These are phyloP conservation scores for Larimichthys crocea DNA, from an alignment of 2,113 vertebrate species.

Conservation along the genomic window DNA sequence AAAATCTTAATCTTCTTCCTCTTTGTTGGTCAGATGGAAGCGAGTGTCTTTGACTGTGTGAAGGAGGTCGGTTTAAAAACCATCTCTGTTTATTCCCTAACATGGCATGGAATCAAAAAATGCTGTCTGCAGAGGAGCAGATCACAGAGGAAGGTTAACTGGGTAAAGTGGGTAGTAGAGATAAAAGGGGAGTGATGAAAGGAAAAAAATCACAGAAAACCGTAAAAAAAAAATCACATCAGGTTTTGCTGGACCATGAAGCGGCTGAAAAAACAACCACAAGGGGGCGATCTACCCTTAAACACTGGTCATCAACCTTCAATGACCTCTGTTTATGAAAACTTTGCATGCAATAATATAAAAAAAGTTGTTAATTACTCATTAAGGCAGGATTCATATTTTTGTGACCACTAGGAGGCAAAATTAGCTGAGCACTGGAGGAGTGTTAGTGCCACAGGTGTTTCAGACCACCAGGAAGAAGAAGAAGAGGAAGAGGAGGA, in stretches of 20 bases:
- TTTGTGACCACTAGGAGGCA: not conserved
- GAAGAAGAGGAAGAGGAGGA: too few relatives aligned
- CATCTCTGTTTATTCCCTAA: conserved; percentile 43
- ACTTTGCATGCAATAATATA: not conserved
- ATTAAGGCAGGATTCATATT: not conserved
- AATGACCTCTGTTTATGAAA: not conserved
- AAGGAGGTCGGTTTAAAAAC: too few relatives aligned
- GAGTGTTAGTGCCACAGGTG: too few relatives aligned
- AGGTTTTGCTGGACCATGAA: not conserved
- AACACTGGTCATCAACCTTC: not conserved
- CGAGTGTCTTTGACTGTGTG: not conserved
- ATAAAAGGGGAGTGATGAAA: conserved; percentile 38
- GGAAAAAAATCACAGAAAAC: not conserved
- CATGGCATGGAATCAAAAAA: conserved; percentile 48
- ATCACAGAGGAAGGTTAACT: conserved; percentile 29
- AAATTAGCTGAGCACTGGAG: not conserved
- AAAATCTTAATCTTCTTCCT: not conserved
- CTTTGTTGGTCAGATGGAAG: conserved; percentile 6
- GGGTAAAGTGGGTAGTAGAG: not conserved
- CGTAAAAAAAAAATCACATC: conserved; percentile 18
- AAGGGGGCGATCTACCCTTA: not conserved
- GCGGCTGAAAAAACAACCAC: conserved; percentile 12
- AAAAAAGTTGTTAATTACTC: too few relatives aligned
- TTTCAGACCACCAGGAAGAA: too few relatives aligned
- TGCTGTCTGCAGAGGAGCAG: not conserved